These are phyloP conservation scores for Tethea ocularis DNA, from an alignment of 2,888 invertebrate species.

Conservation along the genomic window DNA sequence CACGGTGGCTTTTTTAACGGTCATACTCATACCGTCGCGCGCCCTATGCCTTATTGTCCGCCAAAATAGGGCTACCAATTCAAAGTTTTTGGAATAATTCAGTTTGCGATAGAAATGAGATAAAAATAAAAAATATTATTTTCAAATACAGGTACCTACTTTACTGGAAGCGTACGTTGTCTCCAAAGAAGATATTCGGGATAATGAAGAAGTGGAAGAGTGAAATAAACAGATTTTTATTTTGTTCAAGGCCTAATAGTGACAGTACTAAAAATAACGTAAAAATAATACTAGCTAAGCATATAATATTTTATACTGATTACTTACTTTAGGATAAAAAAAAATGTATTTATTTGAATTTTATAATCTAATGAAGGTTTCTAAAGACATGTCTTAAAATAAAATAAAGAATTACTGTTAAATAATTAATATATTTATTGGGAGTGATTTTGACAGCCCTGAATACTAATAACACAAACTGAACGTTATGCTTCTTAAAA, in stretches of 20 bases:
- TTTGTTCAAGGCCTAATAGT: too few species aligned
- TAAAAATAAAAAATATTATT: background rate
- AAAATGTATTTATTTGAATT: too few species aligned
- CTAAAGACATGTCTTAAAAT: too few species aligned
- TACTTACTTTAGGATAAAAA: too few species aligned
- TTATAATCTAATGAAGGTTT: too few species aligned
- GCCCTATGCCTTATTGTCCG: constrained; percentile 31
- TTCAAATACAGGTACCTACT: background rate
- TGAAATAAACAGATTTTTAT: too few species aligned
- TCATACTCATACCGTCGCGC: constrained; percentile 60
- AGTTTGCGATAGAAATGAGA: background rate
- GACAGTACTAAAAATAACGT: too few species aligned
- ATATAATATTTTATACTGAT: too few species aligned
- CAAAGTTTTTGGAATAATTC: background rate
- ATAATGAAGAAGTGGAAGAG: too few species aligned
- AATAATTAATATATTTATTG: background rate
- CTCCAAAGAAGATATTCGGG: too few species aligned
- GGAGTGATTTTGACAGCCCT: constrained; percentile 23
- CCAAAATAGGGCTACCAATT: constrained; percentile 37
- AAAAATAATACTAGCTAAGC: too few species aligned
- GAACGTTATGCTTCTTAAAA: constrained; percentile 57
- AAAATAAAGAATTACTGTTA: background rate
- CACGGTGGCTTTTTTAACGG: constrained; percentile 83
- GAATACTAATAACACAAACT: constrained; percentile 43
- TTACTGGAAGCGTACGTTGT: too few species aligned